These are phyloP conservation scores for Bubo scandiacus DNA, from an alignment of 2,113 vertebrate species.

Conservation along the genomic window DNA sequence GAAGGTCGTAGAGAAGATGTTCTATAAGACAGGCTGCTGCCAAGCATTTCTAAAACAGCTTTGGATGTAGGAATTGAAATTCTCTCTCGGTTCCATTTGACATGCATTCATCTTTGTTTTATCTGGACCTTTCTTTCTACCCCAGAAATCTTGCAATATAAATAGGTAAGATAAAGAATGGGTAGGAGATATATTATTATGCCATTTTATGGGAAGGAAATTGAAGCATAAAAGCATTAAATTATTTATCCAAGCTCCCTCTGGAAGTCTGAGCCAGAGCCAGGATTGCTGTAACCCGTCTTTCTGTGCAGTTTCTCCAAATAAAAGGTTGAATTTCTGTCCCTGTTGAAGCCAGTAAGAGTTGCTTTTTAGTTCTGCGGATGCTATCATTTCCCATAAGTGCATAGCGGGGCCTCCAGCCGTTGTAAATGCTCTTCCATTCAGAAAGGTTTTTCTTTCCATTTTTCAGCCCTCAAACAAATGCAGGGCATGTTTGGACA, in stretches of 20 bases:
- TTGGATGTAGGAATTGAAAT: neutral
- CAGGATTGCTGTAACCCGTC: neutral
- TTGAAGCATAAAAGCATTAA: neutral
- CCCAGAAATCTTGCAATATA: neutral
- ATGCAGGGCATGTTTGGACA: neutral
- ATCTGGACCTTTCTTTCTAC: neutral
- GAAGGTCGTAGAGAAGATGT: neutral
- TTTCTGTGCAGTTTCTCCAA: neutral
- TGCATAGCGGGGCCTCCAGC: neutral
- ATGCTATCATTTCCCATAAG: neutral
- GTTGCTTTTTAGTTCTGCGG: neutral
- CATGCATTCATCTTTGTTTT: neutral
- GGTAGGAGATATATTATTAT: neutral
- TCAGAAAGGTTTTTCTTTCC: neutral
- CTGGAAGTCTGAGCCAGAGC: neutral
- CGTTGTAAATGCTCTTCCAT: neutral
- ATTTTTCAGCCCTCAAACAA: neutral
- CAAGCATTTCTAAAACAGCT: neutral
- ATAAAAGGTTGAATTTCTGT: neutral
- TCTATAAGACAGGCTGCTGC: neutral
- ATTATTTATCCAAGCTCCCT: neutral
- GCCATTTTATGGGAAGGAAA: neutral
- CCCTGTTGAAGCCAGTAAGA: neutral
- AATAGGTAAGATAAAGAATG: neutral
- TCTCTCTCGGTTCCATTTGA: neutral